Conservation (phyloP, 1,140 invertebrate genomes). For the Euglossa dilemma region DNA sequence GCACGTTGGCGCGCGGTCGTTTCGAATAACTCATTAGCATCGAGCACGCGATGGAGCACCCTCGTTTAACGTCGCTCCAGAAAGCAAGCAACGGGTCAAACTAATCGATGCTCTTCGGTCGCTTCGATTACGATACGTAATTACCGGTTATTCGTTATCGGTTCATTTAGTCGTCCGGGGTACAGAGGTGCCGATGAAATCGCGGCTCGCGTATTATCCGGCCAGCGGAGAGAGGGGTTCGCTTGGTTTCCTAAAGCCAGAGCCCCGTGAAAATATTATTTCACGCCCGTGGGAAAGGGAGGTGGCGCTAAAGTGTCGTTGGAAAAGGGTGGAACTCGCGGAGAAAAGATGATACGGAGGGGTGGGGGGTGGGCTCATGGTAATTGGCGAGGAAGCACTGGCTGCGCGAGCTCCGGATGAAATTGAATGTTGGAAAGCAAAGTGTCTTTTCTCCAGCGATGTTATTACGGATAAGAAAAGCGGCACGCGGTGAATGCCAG, state of each 20-base stretch:
- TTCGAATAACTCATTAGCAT: constrained; percentile 44
- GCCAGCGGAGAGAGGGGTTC: too few species aligned
- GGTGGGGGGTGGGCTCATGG: neutral
- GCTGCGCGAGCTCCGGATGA: neutral
- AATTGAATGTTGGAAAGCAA: constrained; percentile 36
- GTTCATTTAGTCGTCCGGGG: constrained; percentile 6
- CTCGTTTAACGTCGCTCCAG: constrained; percentile 25
- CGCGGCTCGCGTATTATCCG: neutral
- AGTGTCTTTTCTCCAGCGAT: constrained; percentile 23
- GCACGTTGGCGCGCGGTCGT: neutral
- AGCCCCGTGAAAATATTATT: constrained; percentile 18
- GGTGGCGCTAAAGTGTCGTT: neutral
- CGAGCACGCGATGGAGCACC: constrained; percentile 5
- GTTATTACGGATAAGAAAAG: constrained; percentile 38
- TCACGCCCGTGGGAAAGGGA: neutral
- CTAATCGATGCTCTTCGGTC: constrained; percentile 38
- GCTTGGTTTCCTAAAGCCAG: too few species aligned
- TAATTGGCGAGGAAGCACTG: constrained; percentile 19
- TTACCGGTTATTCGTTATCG: constrained; percentile 35
- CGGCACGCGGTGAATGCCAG: neutral
- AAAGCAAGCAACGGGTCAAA: constrained; percentile 18
- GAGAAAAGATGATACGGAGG: neutral
- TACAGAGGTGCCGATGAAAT: too few species aligned
- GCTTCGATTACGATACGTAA: constrained; percentile 43
- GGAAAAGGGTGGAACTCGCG: neutral